Percentiles rank a stretch among this genome's conserved stretches.
These are phyloP conservation scores for Gastrophysa polygoni DNA, from an alignment of 2,888 invertebrate species.

Conservation along the genomic window DNA sequence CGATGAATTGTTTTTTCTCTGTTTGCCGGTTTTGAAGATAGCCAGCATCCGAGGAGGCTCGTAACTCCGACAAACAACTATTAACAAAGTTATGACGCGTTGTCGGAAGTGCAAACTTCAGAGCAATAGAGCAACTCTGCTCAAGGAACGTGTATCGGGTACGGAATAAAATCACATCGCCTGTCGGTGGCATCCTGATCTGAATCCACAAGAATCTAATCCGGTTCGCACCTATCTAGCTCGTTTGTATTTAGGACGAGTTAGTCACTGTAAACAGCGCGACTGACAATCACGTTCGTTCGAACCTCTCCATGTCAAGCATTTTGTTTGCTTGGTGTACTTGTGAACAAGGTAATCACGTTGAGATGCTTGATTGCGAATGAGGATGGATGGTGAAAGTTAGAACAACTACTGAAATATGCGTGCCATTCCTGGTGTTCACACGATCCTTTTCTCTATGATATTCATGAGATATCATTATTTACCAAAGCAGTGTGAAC, in stretches of 20 bases:
- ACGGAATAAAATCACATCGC: conserved; percentile 5
- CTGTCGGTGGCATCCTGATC: neutral
- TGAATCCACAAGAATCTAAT: neutral
- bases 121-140: conserved; percentile 6
- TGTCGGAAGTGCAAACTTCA: conserved; percentile 17
- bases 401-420: too few species aligned
- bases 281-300: neutral
- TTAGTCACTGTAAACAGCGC: neutral
- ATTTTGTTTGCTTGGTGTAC: too few species aligned
- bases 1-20: neutral
- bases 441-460: too few species aligned
- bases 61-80: conserved; percentile 29
- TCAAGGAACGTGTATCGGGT: conserved; percentile 33
- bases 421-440: too few species aligned
- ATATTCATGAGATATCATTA: too few species aligned
- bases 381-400: too few species aligned
- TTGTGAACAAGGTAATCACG: too few species aligned
- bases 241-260: neutral
- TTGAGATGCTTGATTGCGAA: too few species aligned
- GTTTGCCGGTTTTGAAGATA: neutral
- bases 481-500: too few species aligned
- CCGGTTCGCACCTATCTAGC: neutral
- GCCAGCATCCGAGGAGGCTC: neutral
- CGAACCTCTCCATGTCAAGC: too few species aligned
- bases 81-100: conserved; percentile 40